Evolutionary conservation across 2,797 vertebrate species (phyloP), one percentile per base, ranked within the genome.

Genomic region (Oreortyx pictus): DNA sequence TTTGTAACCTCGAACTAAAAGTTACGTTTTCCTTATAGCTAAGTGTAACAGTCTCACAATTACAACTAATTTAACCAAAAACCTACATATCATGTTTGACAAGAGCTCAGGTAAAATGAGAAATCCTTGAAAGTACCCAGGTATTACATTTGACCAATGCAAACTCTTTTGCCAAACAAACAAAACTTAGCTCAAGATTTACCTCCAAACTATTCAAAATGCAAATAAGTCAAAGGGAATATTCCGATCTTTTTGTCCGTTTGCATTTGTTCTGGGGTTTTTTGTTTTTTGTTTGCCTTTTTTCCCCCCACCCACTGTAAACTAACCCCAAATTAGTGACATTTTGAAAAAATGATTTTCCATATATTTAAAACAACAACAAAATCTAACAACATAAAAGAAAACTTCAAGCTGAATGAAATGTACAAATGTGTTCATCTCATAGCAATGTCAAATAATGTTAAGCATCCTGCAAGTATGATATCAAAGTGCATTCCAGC

Each of bases 121-220:
- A 73, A 82, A 52, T 54, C 7, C 24, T n/a, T 29, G 29, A 17
- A 14, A 70, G 3, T 5, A 77, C 22, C 13, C 29, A 57, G 31
- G 27, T 6, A 57, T 1, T 44, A 47, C 59, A 59, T 4, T 1
- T 41, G 1, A 15, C 39, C 81, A 83, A 25, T 3, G 68, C 72
- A 65, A 82, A 2, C 1, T 17, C 11, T 52, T 35, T 80, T 64
- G 23, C 25, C 7, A 43, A 11, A 37, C 2, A 25, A 0, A 0
- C 41, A 54, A 25, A 0, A 0, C 41, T 49, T 6, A 19, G 37
- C 22, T 72, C 16, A 39, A 71, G 19, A 78, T 50, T 50, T 77
- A 82, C 16, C 11, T 29, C 29, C 18, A 56, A 46, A 49, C 47
- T 17, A 67, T 14, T 27, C 27, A 64, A 57, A 81, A 3, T 14